phyloP scores from a whole-genome alignment of 2,888 invertebrate species.

The Napeogenes inachia region DNA sequence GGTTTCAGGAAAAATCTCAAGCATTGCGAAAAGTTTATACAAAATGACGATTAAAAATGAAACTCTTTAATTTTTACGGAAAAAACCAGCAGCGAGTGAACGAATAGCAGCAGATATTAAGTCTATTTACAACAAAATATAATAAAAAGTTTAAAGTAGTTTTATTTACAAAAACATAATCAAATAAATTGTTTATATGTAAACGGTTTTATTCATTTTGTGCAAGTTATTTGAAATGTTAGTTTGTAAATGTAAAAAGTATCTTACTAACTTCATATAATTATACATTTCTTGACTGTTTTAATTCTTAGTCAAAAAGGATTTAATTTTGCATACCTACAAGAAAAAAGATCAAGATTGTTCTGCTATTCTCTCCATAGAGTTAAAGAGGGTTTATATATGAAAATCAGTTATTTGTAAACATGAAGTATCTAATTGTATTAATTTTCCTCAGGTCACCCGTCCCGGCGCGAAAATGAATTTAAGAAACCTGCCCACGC shows the following conservation, averaged over 20 bases:
- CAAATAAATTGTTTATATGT: constrained; percentile 12
- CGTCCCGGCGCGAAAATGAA: constrained; percentile 76
- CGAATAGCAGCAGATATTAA: constrained; percentile 9
- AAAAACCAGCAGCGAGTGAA: constrained; percentile 15
- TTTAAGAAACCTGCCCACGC: constrained; percentile 81
- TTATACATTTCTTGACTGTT: no score
- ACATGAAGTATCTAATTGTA: not conserved
- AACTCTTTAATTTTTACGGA: constrained; percentile 18
- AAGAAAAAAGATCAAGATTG: no score
- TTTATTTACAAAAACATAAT: constrained; percentile 24
- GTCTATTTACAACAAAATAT: constrained; percentile 15
- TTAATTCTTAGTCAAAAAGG: no score
- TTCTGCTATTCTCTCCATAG: no score
- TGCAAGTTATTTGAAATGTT: no score
- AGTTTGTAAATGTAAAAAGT: no score
- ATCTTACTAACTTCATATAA: no score
- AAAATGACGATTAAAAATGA: constrained; percentile 14
- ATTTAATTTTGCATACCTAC: no score
- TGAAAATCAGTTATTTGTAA: not conserved
- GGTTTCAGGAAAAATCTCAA: not conserved
- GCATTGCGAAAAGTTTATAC: constrained; percentile 11
- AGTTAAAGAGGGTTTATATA: no score
- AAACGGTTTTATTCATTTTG: not conserved
- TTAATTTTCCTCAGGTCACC: constrained; percentile 56
- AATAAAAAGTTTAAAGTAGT: constrained; percentile 23